Evolutionary conservation across 2,113 vertebrate genomes (phyloP).

Genomic region (Thamnaconus septentrionalis): DNA sequence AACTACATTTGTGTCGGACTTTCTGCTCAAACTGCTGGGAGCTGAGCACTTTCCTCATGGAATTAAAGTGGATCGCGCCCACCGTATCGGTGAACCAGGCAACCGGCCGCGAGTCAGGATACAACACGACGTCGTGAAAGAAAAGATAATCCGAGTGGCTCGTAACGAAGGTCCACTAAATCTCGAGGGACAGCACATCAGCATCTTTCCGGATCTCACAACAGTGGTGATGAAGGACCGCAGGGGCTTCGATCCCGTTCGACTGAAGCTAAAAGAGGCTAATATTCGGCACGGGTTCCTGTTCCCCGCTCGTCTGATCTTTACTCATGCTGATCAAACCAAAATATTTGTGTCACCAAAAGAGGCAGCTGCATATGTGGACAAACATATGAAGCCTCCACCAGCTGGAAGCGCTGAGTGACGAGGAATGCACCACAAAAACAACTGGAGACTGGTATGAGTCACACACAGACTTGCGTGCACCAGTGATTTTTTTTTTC

Average conservation of each 20-base stretch:
- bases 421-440: too few species aligned
- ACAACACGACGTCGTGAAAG: background rate
- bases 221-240: background rate
- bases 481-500: too few species aligned
- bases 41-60: background rate
- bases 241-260: background rate
- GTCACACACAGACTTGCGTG: too few species aligned
- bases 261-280: background rate
- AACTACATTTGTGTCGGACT: background rate
- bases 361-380: background rate
- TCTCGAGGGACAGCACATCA: background rate
- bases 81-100: background rate
- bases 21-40: conserved; percentile 2
- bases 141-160: background rate
- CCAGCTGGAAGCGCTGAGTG: background rate
- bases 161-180: background rate
- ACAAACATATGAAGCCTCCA: background rate
- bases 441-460: too few species aligned
- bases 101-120: background rate
- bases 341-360: background rate
- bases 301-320: background rate
- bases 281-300: background rate
- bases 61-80: background rate
- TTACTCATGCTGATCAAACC: background rate
- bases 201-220: background rate